These are phyloP conservation scores for Acrocephalus arundinaceus DNA, from an alignment of 2,113 vertebrate genomes.

Conservation along the genomic window DNA sequence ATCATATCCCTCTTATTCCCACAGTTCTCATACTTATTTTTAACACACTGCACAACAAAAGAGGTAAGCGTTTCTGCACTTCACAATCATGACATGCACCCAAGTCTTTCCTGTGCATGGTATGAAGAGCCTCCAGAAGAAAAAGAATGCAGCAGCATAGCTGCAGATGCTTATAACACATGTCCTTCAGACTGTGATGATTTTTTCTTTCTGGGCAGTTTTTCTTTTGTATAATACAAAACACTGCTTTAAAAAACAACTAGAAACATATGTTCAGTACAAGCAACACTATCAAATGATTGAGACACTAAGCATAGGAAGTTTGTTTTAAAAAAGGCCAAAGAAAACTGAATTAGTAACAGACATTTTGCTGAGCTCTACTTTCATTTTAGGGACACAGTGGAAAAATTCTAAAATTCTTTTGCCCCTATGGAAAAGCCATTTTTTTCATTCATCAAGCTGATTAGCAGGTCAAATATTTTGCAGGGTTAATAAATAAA, in stretches of 20 bases:
- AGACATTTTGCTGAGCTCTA: slow-evolving; percentile 5
- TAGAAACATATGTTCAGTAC: neutral
- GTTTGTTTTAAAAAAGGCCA: neutral
- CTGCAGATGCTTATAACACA: neutral
- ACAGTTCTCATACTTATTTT: neutral
- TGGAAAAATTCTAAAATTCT: neutral
- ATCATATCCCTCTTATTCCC: neutral
- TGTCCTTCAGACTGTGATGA: neutral
- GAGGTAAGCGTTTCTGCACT: neutral
- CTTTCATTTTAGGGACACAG: neutral
- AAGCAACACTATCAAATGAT: slow-evolving; percentile 4
- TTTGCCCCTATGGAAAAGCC: neutral
- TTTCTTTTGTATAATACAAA: neutral
- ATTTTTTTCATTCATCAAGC: neutral
- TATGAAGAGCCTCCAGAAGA: neutral
- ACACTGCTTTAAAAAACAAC: neutral
- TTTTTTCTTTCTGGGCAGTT: neutral
- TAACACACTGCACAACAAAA: neutral
- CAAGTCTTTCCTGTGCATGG: neutral
- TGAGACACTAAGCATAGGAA: neutral
- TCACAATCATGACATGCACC: neutral
- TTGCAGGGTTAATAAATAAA: neutral
- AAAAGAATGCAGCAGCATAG: neutral
- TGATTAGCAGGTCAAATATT: neutral
- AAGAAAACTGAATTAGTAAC: neutral